Conservation (phyloP, 2,888 invertebrate genomes). For the Fissipunctia ypsillon region DNA sequence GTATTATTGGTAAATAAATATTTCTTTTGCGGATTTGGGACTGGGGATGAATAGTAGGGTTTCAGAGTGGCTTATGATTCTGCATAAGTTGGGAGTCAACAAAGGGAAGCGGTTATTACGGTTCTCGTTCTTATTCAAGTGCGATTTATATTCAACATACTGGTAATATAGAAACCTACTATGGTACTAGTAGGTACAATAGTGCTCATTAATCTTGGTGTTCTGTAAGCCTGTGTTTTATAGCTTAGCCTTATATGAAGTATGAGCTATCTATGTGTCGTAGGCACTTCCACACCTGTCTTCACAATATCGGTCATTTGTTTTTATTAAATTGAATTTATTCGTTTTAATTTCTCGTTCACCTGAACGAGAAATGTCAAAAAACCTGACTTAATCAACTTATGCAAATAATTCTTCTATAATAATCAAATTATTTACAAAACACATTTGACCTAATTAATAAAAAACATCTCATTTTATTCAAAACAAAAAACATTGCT, state of each 20-base stretch:
- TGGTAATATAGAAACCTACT: slow-evolving; percentile 3
- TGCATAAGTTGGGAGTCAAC: slow-evolving; percentile 49
- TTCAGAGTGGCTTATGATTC: slow-evolving; percentile 42
- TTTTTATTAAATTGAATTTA: background rate
- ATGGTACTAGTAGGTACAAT: background rate
- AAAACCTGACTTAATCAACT: too few relatives aligned
- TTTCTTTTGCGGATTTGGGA: slow-evolving; percentile 49
- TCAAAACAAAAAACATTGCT: background rate
- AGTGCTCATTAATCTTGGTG: slow-evolving; percentile 7
- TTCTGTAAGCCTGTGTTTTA: background rate
- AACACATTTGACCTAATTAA: background rate
- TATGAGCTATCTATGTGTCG: background rate
- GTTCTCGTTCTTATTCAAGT: slow-evolving; percentile 42
- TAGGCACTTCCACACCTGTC: too few relatives aligned
- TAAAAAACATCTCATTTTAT: background rate
- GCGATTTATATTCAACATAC: slow-evolving; percentile 50
- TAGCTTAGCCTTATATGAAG: too few relatives aligned
- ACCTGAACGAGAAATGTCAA: background rate
- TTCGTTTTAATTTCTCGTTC: background rate
- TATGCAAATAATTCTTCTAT: background rate
- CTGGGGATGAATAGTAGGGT: slow-evolving; percentile 28
- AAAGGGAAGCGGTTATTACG: slow-evolving; percentile 45
- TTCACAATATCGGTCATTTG: background rate
- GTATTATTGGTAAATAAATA: slow-evolving; percentile 62
- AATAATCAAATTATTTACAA: background rate